Percentiles rank a stretch among this genome's conserved stretches.
Evolutionary conservation across 2,888 invertebrate genomes (phyloP).

Genomic region (Smittia aterrima): DNA sequence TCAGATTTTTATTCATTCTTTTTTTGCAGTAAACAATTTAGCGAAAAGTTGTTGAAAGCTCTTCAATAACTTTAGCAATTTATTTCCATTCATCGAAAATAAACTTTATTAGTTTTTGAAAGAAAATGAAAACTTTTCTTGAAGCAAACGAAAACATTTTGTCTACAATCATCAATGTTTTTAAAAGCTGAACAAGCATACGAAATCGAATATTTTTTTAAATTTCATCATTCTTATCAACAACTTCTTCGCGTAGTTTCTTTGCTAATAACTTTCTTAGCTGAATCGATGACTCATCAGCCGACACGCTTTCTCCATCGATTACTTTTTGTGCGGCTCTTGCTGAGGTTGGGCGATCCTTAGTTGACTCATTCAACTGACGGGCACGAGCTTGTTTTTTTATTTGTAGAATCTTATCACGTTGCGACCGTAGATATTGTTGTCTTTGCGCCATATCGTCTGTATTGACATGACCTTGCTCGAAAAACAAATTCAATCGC

Average conservation of each 20-base stretch:
- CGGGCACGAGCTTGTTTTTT: conserved; percentile 86
- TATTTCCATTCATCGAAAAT: too few relatives aligned
- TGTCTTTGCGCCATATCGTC: conserved; percentile 75
- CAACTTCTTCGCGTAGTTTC: conserved; percentile 81
- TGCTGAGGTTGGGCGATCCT: conserved; percentile 69
- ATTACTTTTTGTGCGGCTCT: conserved; percentile 69
- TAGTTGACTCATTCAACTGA: conserved; percentile 65
- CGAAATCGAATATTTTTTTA: too few relatives aligned
- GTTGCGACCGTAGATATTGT: conserved; percentile 81
- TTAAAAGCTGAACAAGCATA: too few relatives aligned
- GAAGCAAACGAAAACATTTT: too few relatives aligned
- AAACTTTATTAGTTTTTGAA: too few relatives aligned
- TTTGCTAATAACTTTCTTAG: conserved; percentile 80
- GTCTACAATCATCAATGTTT: too few relatives aligned
- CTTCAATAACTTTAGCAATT: too few relatives aligned
- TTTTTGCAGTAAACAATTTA: too few relatives aligned
- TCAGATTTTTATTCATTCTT: not conserved
- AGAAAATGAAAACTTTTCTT: too few relatives aligned
- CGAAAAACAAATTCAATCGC: conserved; percentile 53
- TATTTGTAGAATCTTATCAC: conserved; percentile 85
- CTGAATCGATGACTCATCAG: conserved; percentile 64
- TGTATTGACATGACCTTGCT: conserved; percentile 51
- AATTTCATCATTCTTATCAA: conserved; percentile 54
- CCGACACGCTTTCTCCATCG: conserved; percentile 53
- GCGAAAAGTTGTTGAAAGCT: too few relatives aligned